Percentiles rank a stretch among this genome's conserved stretches.
Conservation (phyloP, 2,888 invertebrate species). For the Saturnia japonica region DNA sequence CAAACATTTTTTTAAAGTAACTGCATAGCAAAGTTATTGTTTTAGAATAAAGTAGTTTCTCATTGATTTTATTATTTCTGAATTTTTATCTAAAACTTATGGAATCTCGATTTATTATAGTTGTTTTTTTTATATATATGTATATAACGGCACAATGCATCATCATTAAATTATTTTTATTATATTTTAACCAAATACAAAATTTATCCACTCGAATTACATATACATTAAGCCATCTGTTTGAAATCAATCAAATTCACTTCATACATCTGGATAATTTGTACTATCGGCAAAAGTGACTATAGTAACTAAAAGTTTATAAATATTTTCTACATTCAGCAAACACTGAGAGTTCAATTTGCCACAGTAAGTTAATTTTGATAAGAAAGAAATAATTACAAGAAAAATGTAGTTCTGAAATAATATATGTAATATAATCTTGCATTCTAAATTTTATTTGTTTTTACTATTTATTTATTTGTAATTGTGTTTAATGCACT, state of each 20-base stretch:
- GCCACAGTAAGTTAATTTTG: neutral
- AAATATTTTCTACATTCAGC: neutral
- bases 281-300: neutral
- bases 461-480: no score
- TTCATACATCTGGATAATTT: neutral
- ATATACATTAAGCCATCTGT: neutral
- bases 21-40: slow-evolving; percentile 25
- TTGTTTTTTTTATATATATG: neutral
- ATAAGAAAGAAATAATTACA: neutral
- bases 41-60: neutral
- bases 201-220: neutral
- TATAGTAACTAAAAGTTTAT: neutral
- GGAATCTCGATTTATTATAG: neutral
- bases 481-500: no score
- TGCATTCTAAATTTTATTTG: no score
- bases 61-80: neutral
- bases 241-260: neutral
- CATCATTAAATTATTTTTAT: neutral
- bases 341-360: neutral
- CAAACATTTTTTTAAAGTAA: slow-evolving; percentile 30
- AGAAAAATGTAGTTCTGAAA: neutral
- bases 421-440: no score
- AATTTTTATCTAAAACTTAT: neutral
- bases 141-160: neutral
- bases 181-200: neutral